These are phyloP conservation scores for Cliona cf. orientalis DNA, from an alignment of 37 sponge, comb jelly and placozoan genomes.

Conservation along the genomic window DNA sequence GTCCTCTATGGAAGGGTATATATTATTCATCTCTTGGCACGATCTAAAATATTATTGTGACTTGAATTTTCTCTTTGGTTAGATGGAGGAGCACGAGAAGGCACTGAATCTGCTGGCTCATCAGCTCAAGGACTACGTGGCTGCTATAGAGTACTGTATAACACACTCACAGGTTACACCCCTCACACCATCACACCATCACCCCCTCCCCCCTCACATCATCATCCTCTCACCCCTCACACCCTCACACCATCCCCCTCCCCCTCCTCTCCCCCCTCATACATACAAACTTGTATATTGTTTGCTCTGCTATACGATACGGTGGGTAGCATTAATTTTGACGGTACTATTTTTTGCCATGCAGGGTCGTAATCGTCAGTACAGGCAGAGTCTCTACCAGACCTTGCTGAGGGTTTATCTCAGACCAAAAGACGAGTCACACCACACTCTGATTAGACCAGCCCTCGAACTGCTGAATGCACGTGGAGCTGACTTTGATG, in stretches of 20 bases:
- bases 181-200: not conserved
- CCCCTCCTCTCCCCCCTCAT: too few species aligned
- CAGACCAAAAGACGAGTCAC: slow-evolving; percentile 58
- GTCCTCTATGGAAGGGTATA: slow-evolving; percentile 80
- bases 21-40: too few species aligned
- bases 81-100: slow-evolving; percentile 88
- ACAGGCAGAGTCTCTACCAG: slow-evolving; percentile 69
- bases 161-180: slow-evolving; percentile 52
- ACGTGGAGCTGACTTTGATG: slow-evolving; percentile 76
- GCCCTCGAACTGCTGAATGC: slow-evolving; percentile 82
- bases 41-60: too few species aligned
- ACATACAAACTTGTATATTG: too few species aligned
- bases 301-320: too few species aligned
- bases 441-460: slow-evolving; percentile 38
- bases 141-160: slow-evolving; percentile 66
- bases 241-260: too few species aligned
- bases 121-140: slow-evolving; percentile 60
- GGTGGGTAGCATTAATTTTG: too few species aligned
- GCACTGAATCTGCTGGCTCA: slow-evolving; percentile 64
- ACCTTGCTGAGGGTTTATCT: slow-evolving; percentile 70
- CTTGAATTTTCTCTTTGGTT: not conserved
- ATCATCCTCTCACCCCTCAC: too few species aligned
- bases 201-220: not conserved
- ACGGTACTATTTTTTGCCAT: not conserved
- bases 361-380: slow-evolving; percentile 53